Conservation (phyloP, 2,888 invertebrate species). For the Epiblema foenella region DNA sequence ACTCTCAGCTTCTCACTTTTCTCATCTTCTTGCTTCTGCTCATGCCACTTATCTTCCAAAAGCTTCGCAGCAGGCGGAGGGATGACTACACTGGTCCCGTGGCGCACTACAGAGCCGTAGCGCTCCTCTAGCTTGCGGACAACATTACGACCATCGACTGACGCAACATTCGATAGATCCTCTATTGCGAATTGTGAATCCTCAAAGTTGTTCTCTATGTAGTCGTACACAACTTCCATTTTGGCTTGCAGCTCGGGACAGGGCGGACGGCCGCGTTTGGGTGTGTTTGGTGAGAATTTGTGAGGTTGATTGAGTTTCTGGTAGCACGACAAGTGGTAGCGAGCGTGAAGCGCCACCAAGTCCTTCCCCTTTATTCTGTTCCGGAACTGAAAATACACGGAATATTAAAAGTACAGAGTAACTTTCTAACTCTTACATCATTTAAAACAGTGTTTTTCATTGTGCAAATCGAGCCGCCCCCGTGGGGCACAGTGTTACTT, state of each 20-base stretch:
- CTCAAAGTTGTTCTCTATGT: not conserved
- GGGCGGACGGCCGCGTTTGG: not conserved
- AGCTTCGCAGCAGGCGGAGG: not conserved
- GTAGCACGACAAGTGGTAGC: slow-evolving; percentile 3
- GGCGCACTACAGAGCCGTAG: not conserved
- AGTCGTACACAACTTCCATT: not conserved
- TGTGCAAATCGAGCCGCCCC: too few relatives aligned
- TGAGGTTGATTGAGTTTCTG: not conserved
- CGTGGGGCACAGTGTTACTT: too few relatives aligned
- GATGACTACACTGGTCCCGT: not conserved
- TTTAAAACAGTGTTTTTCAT: too few relatives aligned
- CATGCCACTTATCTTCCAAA: slow-evolving; percentile 1
- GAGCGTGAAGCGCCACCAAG: not conserved
- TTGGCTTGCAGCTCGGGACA: not conserved
- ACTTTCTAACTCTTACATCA: too few relatives aligned
- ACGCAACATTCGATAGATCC: not conserved
- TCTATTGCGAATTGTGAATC: not conserved
- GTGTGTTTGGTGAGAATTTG: not conserved
- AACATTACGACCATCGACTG: not conserved
- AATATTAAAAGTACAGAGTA: too few relatives aligned
- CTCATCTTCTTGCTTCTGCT: not conserved
- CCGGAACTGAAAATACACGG: slow-evolving; percentile 3
- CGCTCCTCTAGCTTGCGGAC: not conserved
- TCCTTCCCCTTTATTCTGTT: not conserved
- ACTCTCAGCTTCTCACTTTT: slow-evolving; percentile 1